Percentiles rank a stretch among this genome's conserved stretches.
Conservation (phyloP, 2,888 invertebrate species). For the Sphaerophoria taeniata region DNA sequence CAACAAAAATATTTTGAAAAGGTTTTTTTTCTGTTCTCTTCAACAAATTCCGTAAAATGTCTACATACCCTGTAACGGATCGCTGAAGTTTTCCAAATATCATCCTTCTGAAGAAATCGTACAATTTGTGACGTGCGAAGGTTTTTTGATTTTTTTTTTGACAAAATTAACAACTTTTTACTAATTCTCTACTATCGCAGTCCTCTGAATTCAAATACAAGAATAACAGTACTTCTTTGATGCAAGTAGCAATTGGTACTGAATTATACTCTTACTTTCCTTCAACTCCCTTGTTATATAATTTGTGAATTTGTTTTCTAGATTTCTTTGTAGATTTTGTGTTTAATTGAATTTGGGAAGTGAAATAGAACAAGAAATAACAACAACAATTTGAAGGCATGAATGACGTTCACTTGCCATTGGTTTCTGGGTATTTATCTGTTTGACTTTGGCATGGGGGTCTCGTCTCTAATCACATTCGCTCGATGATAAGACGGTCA, state of each 20-base stretch:
- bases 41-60: not conserved
- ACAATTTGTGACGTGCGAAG: constrained; percentile 5
- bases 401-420: constrained; percentile 45
- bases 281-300: constrained; percentile 51
- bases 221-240: constrained; percentile 56
- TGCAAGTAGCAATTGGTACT: constrained; percentile 67
- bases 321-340: constrained; percentile 38
- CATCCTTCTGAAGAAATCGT: constrained; percentile 15
- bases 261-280: constrained; percentile 51
- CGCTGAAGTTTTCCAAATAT: constrained; percentile 54
- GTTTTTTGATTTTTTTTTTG: not conserved
- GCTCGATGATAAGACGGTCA: constrained; percentile 55
- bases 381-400: constrained; percentile 19
- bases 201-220: not conserved
- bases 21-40: not conserved
- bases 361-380: not conserved
- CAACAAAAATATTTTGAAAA: constrained; percentile 26
- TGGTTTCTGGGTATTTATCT: constrained; percentile 52
- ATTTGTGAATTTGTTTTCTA: constrained; percentile 38
- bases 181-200: not conserved
- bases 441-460: constrained; percentile 21
- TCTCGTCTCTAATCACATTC: constrained; percentile 52
- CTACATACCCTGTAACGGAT: constrained; percentile 61
- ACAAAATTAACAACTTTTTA: not conserved
- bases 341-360: constrained; percentile 59